These are phyloP conservation scores for Heliconius erato DNA, from an alignment of 2,888 invertebrate genomes.

Conservation along the genomic window DNA sequence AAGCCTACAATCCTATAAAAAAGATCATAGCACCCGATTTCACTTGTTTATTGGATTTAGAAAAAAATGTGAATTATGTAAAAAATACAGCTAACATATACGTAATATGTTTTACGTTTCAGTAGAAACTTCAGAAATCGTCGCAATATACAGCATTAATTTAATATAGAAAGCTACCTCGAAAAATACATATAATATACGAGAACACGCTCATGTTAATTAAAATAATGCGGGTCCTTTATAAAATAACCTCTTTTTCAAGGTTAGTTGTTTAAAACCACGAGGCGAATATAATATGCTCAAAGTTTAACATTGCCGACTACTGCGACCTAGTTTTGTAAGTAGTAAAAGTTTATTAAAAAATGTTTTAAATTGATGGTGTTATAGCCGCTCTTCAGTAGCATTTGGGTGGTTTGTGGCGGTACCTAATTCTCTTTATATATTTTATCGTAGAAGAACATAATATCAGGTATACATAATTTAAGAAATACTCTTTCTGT, in stretches of 20 bases:
- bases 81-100: neutral
- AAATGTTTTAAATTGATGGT: neutral
- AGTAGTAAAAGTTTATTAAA: conserved; percentile 8
- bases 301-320: conserved; percentile 19
- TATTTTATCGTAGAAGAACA: neutral
- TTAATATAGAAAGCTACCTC: conserved; percentile 3
- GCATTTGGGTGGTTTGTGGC: neutral
- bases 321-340: conserved; percentile 16
- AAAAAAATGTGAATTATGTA: too few relatives aligned
- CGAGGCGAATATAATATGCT: conserved; percentile 7
- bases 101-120: neutral
- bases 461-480: too few relatives aligned
- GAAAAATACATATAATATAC: conserved; percentile 17
- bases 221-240: conserved; percentile 22
- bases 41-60: neutral
- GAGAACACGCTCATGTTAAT: conserved; percentile 21
- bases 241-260: conserved; percentile 23
- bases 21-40: neutral
- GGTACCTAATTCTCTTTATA: neutral
- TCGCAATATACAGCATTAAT: conserved; percentile 4
- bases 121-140: neutral
- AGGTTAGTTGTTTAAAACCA: conserved; percentile 21
- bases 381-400: neutral
- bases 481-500: neutral
- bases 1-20: neutral